A percentile compares a stretch with the other conserved stretches of the same genome.
Evolutionary conservation across 2,797 vertebrate species (phyloP).

Genomic region (Myripristis murdjan): DNA sequence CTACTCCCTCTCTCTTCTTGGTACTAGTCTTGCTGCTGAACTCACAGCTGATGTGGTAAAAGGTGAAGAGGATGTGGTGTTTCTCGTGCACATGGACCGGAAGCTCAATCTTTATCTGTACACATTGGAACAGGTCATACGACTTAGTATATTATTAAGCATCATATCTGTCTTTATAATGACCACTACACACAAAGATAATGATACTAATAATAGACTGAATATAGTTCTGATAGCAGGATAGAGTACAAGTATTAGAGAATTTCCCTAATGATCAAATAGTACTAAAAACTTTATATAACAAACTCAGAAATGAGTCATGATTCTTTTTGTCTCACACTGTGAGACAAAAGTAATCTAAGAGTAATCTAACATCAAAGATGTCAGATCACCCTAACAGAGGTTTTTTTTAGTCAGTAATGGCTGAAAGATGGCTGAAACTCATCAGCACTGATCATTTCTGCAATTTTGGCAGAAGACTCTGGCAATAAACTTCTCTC

Average conservation of each 20-base stretch:
- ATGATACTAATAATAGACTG: no score
- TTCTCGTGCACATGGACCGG: slow-evolving; percentile 96
- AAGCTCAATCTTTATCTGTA: slow-evolving; percentile 96
- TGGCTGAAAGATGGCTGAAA: no score
- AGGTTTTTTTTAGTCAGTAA: no score
- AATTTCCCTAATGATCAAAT: neutral
- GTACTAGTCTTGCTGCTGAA: slow-evolving; percentile 93
- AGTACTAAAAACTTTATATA: neutral
- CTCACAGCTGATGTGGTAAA: slow-evolving; percentile 98
- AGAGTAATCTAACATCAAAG: no score
- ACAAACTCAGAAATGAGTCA: neutral
- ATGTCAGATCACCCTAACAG: no score
- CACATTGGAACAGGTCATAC: slow-evolving; percentile 31
- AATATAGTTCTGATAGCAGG: neutral
- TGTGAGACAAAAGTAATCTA: no score
- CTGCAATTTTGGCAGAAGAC: no score
- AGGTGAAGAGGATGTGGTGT: slow-evolving; percentile 97
- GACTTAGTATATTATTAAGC: neutral
- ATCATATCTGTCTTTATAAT: neutral
- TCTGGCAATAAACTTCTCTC: no score
- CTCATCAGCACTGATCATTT: no score
- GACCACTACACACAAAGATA: neutral
- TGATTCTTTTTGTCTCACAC: no score
- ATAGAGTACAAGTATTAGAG: neutral
- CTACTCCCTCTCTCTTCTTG: slow-evolving; percentile 94